These are phyloP conservation scores for Harpalus rubripes DNA, from an alignment of 2,888 invertebrate genomes.

Conservation along the genomic window DNA sequence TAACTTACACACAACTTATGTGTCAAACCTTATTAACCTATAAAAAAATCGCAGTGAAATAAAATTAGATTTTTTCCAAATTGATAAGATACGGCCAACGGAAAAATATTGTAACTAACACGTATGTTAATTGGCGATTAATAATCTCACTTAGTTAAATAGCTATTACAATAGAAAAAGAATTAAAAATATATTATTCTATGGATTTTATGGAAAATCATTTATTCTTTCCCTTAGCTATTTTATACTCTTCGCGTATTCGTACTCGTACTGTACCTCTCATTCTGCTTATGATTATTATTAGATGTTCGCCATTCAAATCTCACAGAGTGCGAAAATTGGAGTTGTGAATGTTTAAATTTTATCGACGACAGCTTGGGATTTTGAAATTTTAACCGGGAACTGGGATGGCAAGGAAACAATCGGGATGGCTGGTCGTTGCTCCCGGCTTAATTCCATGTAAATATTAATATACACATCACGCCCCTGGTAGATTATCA, in stretches of 20 bases:
- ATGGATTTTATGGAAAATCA: too few species aligned
- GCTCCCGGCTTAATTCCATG: slow-evolving; percentile 35
- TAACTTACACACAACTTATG: too few species aligned
- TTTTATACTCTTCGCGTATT: not conserved
- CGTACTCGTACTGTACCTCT: not conserved
- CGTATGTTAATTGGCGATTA: too few species aligned
- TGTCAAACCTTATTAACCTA: too few species aligned
- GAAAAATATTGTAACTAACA: too few species aligned
- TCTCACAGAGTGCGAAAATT: slow-evolving; percentile 26
- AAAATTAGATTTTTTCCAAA: too few species aligned
- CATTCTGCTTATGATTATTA: slow-evolving; percentile 20
- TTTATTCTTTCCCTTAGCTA: too few species aligned
- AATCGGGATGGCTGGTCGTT: slow-evolving; percentile 38
- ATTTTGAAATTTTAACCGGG: slow-evolving; percentile 38
- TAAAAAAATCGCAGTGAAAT: too few species aligned
- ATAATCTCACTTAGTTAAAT: too few species aligned
- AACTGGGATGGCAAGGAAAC: slow-evolving; percentile 13
- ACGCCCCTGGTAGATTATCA: not conserved
- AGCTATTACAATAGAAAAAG: too few species aligned
- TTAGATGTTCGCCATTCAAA: slow-evolving; percentile 5
- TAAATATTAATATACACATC: slow-evolving; percentile 41
- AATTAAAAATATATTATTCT: too few species aligned
- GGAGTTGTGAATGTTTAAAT: slow-evolving; percentile 26
- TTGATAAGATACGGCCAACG: too few species aligned
- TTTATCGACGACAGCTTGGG: slow-evolving; percentile 12